Base-by-base conservation (phyloP, 2,888 invertebrate genomes). In the Nomada lathburiana region DNA sequence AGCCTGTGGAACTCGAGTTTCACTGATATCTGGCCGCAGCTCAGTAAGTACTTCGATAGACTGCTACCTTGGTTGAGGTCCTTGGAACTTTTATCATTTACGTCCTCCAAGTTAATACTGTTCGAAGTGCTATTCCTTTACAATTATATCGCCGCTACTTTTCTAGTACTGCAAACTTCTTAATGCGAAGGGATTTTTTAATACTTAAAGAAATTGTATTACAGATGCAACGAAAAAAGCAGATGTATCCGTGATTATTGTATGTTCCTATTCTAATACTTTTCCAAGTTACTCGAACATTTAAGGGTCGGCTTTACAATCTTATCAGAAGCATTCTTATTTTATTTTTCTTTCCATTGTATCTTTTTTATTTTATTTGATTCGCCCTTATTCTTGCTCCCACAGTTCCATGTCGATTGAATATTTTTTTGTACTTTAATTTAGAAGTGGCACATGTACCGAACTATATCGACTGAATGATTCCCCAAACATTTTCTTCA, bases 11-110 rank as follows among this genome's bases (percentile, higher is more conserved):
- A 97, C 93, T 96, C 95, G 52, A 96, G 97, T 94, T 95, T 96
- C 90, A 96, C 96, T 78, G 97, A 98, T 93, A 95, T 97, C 81
- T 98, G 98, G 97, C 96, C 97, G 0, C 97, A 97, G 90, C 95
- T 97, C 92, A 96, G 98, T 98, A 94, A 96, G 97, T 95, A 82
- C 20, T 18, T 53, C 5, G n/a, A n/a, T 36, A 3, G 10, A 23
- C 44, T 53, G 20, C 20, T 53, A 29, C n/a, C 52, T 7, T 16
- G n/a, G 10, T 20, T 20, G 13, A n/a, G 29, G 23, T 59, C 26
- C 42, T 55, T 65, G 16, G 23, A 65, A 26, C 26, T 73, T 73
- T 57, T 20, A 69, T 26, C 1, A 9, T 42, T 9, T 13, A 11
- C 36, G 10, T 23, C 20, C 64, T 55, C 42, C 0, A 26, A 53